These are phyloP conservation scores for Nothocercus nigrocapillus DNA, from an alignment of 2,113 vertebrate genomes.

Conservation along the genomic window DNA sequence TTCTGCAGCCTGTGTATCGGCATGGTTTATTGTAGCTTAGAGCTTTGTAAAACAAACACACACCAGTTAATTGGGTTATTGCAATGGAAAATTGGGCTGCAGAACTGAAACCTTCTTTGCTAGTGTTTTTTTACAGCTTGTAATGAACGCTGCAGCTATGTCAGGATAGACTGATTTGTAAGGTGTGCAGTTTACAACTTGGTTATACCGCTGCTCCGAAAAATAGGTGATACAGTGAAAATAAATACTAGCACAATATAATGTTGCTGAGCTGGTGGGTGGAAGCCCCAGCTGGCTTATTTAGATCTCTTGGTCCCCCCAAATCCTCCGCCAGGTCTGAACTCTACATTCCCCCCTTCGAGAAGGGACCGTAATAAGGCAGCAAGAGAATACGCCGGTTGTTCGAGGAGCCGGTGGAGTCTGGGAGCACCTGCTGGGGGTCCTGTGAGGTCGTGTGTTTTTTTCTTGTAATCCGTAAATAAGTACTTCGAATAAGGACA, in stretches of 20 bases:
- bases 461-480: constrained; percentile 75
- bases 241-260: constrained; percentile 77
- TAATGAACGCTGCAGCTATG: constrained; percentile 82
- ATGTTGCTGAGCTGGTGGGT: constrained; percentile 63
- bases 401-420: background rate
- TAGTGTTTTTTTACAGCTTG: constrained; percentile 80
- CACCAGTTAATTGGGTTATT: constrained; percentile 89
- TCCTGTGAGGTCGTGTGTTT: constrained; percentile 44
- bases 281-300: constrained; percentile 73
- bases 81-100: constrained; percentile 85
- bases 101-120: constrained; percentile 80
- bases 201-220: constrained; percentile 74
- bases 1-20: constrained; percentile 84
- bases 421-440: constrained; percentile 70
- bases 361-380: constrained; percentile 4
- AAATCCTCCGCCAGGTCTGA: constrained; percentile 55
- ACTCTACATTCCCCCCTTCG: constrained; percentile 48
- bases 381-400: background rate
- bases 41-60: constrained; percentile 91
- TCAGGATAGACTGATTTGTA: constrained; percentile 82
- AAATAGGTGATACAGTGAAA: constrained; percentile 77
- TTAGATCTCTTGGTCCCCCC: constrained; percentile 52
- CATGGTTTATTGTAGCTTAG: constrained; percentile 89
- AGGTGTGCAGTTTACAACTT: constrained; percentile 82
- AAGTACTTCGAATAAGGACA: constrained; percentile 66